Percentiles rank a stretch among this genome's conserved stretches.
Evolutionary conservation across 1,140 invertebrate genomes (phyloP).

Genomic region (Ips nitidus): DNA sequence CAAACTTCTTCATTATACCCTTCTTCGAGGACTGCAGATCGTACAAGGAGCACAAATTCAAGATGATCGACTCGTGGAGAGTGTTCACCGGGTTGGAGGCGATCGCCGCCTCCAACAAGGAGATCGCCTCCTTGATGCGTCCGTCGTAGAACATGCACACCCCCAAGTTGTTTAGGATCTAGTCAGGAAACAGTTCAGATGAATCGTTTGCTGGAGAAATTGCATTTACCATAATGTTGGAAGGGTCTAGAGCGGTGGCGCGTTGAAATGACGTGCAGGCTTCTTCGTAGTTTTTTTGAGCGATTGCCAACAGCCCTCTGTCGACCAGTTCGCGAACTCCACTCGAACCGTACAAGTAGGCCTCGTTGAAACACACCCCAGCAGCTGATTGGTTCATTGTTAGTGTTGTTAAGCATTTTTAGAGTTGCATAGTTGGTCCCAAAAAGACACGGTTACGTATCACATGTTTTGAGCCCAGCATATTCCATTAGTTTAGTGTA

Average conservation of each 20-base stretch:
- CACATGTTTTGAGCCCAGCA: too few relatives aligned
- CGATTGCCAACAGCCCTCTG: slow-evolving; percentile 74
- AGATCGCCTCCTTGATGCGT: slow-evolving; percentile 80
- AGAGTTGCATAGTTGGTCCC: slow-evolving; percentile 46
- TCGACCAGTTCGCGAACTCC: slow-evolving; percentile 73
- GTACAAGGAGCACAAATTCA: slow-evolving; percentile 90
- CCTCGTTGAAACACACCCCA: slow-evolving; percentile 67
- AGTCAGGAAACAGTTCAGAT: slow-evolving; percentile 30
- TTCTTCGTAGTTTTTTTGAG: slow-evolving; percentile 80
- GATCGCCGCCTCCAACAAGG: slow-evolving; percentile 79
- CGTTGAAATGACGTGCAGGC: slow-evolving; percentile 78
- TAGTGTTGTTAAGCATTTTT: slow-evolving; percentile 60
- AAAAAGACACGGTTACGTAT: neutral
- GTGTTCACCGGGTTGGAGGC: slow-evolving; percentile 76
- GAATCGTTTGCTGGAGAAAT: neutral
- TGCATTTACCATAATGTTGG: slow-evolving; percentile 76
- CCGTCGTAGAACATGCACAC: slow-evolving; percentile 89
- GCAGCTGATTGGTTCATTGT: slow-evolving; percentile 53
- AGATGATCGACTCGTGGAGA: slow-evolving; percentile 80
- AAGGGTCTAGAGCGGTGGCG: slow-evolving; percentile 74
- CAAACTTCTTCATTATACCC: slow-evolving; percentile 78
- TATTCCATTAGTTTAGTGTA: too few relatives aligned
- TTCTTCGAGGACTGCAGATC: slow-evolving; percentile 89
- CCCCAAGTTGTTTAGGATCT: slow-evolving; percentile 87
- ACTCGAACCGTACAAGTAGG: slow-evolving; percentile 51